These are phyloP conservation scores for Drosophila birchii DNA, from an alignment of 2,888 invertebrate genomes.

Conservation along the genomic window DNA sequence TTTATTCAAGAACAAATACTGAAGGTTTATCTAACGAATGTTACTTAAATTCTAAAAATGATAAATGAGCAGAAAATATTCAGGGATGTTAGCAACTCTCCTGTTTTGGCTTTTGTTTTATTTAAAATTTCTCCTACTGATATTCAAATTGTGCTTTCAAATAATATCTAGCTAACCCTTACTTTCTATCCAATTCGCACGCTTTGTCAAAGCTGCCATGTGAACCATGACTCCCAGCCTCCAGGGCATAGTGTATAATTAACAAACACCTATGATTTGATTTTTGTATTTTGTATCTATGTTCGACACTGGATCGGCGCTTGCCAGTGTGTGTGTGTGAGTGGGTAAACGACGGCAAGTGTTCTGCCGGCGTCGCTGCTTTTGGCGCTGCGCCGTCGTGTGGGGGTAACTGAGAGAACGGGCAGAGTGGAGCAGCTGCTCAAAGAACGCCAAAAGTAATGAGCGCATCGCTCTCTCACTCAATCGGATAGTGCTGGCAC, in stretches of 20 bases:
- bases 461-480: slow-evolving; percentile 39
- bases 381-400: slow-evolving; percentile 61
- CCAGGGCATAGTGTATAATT: slow-evolving; percentile 52
- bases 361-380: slow-evolving; percentile 47
- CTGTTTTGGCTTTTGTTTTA: neutral
- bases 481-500: slow-evolving; percentile 1
- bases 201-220: neutral
- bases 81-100: neutral
- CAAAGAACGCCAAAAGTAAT: slow-evolving; percentile 78
- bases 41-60: too few relatives aligned
- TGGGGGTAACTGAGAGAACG: slow-evolving; percentile 66
- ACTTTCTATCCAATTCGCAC: neutral
- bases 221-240: slow-evolving; percentile 34
- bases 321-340: slow-evolving; percentile 54
- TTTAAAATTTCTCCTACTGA: neutral
- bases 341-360: slow-evolving; percentile 57
- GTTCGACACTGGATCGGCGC: slow-evolving; percentile 61
- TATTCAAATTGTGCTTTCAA: neutral
- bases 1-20: neutral
- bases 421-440: slow-evolving; percentile 39
- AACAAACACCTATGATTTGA: slow-evolving; percentile 76
- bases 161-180: neutral
- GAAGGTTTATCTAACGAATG: neutral
- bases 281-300: slow-evolving; percentile 52
- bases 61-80: neutral